These are phyloP conservation scores for Damaliscus lunatus DNA, from an alignment of 2,113 vertebrate species.

Conservation along the genomic window DNA sequence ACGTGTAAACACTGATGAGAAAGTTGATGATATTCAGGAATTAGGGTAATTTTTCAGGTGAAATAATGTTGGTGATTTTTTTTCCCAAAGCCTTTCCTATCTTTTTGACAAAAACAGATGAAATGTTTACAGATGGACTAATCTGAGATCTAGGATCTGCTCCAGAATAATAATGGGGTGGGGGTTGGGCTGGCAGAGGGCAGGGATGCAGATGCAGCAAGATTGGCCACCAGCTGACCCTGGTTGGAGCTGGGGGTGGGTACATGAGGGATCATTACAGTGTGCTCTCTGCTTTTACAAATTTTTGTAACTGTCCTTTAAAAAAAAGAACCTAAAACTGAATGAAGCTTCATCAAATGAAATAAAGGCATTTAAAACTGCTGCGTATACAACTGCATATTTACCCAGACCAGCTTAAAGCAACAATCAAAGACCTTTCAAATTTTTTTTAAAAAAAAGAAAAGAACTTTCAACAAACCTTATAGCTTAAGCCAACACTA, in stretches of 20 bases:
- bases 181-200: neutral
- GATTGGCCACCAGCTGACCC: neutral
- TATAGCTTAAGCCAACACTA: no score
- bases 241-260: neutral
- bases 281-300: no score
- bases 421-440: neutral
- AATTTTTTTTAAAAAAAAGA: neutral
- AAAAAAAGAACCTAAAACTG: neutral
- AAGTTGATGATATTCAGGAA: neutral
- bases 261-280: rapidly evolving
- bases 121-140: neutral
- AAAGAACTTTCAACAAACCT: neutral
- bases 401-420: neutral
- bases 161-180: neutral
- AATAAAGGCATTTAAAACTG: neutral
- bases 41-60: neutral
- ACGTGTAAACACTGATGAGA: neutral
- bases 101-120: neutral
- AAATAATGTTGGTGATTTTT: neutral
- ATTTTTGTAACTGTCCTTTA: neutral
- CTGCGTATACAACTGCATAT: rapidly evolving
- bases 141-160: neutral
- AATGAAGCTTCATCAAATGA: neutral
- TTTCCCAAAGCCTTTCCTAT: no score
- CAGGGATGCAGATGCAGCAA: neutral